phyloP scores from a whole-genome alignment of 2,113 vertebrate species.

The Dolichallabes microphthalmus region DNA sequence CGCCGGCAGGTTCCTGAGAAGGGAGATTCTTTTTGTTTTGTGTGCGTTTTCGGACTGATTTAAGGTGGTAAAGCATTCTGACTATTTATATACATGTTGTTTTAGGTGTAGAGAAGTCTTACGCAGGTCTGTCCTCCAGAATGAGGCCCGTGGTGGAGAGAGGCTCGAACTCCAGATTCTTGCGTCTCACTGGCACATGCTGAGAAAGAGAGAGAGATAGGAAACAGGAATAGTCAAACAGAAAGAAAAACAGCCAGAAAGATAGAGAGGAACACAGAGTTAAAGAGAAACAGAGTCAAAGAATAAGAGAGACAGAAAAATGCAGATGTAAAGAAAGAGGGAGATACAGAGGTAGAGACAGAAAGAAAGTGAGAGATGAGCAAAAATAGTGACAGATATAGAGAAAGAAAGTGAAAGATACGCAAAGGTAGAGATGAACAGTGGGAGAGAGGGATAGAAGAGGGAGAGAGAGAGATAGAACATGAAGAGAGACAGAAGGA shows the following conservation, averaged over 20 bases:
- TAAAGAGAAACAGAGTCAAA: too few relatives aligned
- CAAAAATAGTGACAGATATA: neutral
- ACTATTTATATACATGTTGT: too few relatives aligned
- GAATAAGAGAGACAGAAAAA: constrained; percentile 44
- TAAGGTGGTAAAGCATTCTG: neutral
- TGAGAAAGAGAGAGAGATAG: constrained; percentile 58
- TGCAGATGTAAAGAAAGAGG: neutral
- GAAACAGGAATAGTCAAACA: neutral
- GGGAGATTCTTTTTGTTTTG: neutral
- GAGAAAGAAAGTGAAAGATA: neutral
- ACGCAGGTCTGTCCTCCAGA: constrained; percentile 85
- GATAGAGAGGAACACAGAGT: too few relatives aligned
- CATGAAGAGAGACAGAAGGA: neutral
- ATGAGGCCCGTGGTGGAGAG: constrained; percentile 85
- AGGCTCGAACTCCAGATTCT: constrained; percentile 84
- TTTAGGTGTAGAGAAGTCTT: constrained; percentile 60
- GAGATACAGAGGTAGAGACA: neutral
- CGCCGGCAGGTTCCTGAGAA: constrained; percentile 87
- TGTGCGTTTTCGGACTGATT: neutral
- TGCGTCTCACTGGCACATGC: constrained; percentile 69
- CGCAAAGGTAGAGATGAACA: neutral
- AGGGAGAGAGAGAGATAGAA: neutral
- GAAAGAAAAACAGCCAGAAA: neutral
- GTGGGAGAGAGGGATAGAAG: neutral
- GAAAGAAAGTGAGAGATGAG: neutral